phyloP scores from a whole-genome alignment of 2,113 vertebrate species.

The Alethe diademata region DNA sequence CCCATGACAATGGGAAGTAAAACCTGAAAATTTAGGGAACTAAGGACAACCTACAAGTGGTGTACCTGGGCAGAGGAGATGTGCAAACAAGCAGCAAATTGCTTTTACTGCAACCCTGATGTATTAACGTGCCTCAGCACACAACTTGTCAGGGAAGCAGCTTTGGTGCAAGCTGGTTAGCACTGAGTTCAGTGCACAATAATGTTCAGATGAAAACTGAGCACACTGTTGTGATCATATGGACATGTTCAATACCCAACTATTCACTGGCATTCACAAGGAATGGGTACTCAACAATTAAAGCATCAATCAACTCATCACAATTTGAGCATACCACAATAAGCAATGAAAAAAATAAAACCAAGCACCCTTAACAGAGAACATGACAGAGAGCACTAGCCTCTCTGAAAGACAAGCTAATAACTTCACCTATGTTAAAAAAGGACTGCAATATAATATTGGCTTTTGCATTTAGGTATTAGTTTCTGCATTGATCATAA shows the following conservation, averaged over 20 bases:
- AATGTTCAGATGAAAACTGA: not conserved
- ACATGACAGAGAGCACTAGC: not conserved
- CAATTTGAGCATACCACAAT: not conserved
- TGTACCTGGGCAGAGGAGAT: not conserved
- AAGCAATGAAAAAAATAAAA: not conserved
- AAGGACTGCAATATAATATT: too few relatives aligned
- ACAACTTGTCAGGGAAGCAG: not conserved
- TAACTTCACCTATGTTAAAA: not conserved
- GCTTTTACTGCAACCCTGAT: not conserved
- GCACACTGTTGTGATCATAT: not conserved
- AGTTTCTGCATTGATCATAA: too few relatives aligned
- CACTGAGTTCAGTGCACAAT: not conserved
- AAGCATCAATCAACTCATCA: not conserved
- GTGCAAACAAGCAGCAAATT: not conserved
- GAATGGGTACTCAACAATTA: not conserved
- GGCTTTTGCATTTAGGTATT: too few relatives aligned
- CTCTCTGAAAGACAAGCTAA: not conserved
- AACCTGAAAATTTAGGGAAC: not conserved
- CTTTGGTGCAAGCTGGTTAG: not conserved
- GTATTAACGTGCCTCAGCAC: accelerated
- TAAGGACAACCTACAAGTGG: not conserved
- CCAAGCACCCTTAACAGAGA: not conserved
- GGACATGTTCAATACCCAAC: not conserved
- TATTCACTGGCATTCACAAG: not conserved
- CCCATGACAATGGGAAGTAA: not conserved